Conservation (phyloP, 1,140 invertebrate genomes). For the Cydia amplana region DNA sequence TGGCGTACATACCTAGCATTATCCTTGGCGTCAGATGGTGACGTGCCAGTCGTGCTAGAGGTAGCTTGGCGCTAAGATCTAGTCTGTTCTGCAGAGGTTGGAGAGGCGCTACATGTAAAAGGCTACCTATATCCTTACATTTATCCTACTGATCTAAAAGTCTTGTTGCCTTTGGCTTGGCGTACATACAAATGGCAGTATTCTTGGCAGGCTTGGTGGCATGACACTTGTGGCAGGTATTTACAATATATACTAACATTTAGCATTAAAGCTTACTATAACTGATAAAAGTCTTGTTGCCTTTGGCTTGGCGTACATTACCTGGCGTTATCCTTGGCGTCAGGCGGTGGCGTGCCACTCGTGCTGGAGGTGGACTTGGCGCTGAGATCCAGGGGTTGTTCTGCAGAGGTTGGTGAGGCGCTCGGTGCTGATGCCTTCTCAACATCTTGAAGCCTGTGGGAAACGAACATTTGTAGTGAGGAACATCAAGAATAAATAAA, state of each 20-base stretch:
- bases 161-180: too few species aligned
- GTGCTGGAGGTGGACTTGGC: slow-evolving; percentile 81
- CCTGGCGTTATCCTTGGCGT: slow-evolving; percentile 86
- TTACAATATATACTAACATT: too few species aligned
- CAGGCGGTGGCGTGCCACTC: slow-evolving; percentile 70
- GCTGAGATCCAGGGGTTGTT: slow-evolving; percentile 90
- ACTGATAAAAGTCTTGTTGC: too few species aligned
- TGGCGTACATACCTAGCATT: slow-evolving; percentile 82
- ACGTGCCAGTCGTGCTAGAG: slow-evolving; percentile 69
- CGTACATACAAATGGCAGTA: too few species aligned
- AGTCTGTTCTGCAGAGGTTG: slow-evolving; percentile 83
- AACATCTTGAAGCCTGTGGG: slow-evolving; percentile 55
- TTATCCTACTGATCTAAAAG: too few species aligned
- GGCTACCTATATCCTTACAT: too few species aligned
- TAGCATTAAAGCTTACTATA: too few species aligned
- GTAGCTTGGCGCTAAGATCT: slow-evolving; percentile 87
- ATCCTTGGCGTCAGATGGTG: slow-evolving; percentile 82
- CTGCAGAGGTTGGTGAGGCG: slow-evolving; percentile 79
- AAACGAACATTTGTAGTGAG: too few species aligned
- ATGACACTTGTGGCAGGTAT: too few species aligned
- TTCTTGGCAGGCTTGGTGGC: too few species aligned
- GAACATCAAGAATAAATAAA: too few species aligned
- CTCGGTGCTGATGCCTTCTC: slow-evolving; percentile 58
- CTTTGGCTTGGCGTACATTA: too few species aligned
- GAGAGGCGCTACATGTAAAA: slow-evolving; percentile 73